These are phyloP conservation scores for Argopecten irradians DNA, from an alignment of 1,140 invertebrate species.

Conservation along the genomic window DNA sequence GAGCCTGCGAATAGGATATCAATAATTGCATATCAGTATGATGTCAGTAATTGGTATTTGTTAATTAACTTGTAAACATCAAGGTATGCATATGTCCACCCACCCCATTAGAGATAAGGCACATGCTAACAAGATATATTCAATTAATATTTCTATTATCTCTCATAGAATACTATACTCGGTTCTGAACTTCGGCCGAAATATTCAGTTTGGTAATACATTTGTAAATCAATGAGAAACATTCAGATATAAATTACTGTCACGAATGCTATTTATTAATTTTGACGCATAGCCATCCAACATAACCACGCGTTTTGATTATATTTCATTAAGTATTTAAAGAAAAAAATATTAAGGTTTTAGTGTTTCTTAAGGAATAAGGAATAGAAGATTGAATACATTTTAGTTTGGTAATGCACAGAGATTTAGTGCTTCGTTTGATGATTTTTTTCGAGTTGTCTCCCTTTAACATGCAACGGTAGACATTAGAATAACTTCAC, in stretches of 20 bases:
- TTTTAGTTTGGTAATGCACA: no score
- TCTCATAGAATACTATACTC: background rate
- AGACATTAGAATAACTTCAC: no score
- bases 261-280: background rate
- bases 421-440: no score
- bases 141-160: background rate
- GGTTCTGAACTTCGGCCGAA: background rate
- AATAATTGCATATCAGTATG: no score
- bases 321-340: no score
- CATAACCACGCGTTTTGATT: no score
- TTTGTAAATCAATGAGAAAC: background rate
- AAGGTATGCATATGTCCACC: background rate
- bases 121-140: background rate
- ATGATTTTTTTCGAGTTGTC: background rate
- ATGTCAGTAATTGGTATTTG: no score
- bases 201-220: background rate
- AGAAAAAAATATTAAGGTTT: no score
- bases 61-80: background rate
- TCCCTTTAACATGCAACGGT: background rate
- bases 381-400: no score
- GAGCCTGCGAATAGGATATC: background rate
- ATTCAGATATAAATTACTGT: background rate
- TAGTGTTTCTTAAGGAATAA: no score
- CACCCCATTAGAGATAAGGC: background rate
- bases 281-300: background rate